A percentile compares a stretch with the other conserved stretches of the same genome.
Evolutionary conservation across 2,888 invertebrate genomes (phyloP).

Genomic region (Phortica magna): DNA sequence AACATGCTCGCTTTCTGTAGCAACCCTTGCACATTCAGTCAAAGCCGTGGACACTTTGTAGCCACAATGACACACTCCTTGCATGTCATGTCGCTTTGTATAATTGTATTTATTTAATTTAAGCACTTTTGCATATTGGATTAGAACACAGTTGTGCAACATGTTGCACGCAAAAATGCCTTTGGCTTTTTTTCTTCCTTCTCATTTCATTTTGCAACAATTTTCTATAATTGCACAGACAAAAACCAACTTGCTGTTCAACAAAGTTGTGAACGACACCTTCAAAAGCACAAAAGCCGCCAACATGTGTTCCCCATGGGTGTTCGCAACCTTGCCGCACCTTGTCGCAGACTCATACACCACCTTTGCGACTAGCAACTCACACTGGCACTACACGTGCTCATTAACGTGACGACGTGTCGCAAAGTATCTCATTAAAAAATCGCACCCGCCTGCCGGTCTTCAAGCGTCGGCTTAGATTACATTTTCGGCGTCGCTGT

Average conservation of each 20-base stretch:
- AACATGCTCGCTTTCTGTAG: no score
- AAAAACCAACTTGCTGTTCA: no score
- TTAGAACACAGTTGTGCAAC: neutral
- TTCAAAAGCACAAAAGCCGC: no score
- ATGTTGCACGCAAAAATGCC: neutral
- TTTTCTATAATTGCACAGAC: no score
- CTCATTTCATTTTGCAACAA: neutral
- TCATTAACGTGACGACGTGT: slow-evolving; percentile 13
- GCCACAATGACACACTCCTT: no score
- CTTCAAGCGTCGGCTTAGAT: neutral
- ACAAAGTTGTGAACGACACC: no score
- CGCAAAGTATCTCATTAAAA: slow-evolving; percentile 25
- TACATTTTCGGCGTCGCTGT: neutral
- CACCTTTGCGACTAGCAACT: no score
- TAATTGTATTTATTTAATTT: slow-evolving; percentile 18
- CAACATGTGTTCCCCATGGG: no score
- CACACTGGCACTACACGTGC: neutral
- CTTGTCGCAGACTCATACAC: no score
- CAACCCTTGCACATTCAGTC: no score
- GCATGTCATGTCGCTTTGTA: neutral
- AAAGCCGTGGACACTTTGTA: no score
- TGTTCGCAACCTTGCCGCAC: neutral
- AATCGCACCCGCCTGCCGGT: neutral
- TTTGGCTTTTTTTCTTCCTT: neutral
- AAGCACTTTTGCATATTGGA: slow-evolving; percentile 3